A percentile compares a stretch with the other conserved stretches of the same genome.
phyloP scores from a whole-genome alignment of 2,113 vertebrate genomes.

The Catharus fuscescens region DNA sequence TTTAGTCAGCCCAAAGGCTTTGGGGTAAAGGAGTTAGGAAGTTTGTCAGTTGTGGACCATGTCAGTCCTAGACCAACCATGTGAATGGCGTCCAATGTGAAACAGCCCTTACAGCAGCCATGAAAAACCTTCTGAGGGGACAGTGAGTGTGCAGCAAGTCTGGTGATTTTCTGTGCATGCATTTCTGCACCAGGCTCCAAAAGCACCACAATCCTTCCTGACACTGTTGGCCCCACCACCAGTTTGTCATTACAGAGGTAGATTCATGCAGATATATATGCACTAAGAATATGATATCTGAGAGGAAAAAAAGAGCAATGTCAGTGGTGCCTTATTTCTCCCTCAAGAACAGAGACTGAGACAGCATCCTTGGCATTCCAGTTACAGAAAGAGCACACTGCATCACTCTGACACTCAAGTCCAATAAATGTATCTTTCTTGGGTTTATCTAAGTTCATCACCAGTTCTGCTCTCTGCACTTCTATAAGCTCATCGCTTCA shows the following conservation, averaged over 20 bases:
- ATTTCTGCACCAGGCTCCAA: background rate
- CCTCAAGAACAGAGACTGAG: background rate
- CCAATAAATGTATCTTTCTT: background rate
- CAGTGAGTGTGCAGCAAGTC: background rate
- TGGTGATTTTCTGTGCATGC: background rate
- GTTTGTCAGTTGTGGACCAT: fast-evolving
- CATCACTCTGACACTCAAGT: background rate
- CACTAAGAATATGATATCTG: background rate
- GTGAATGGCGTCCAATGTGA: background rate
- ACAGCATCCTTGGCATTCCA: background rate
- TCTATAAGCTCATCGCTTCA: fast-evolving
- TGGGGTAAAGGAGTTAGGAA: background rate
- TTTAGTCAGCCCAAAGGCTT: background rate
- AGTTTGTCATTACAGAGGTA: background rate
- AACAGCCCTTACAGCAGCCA: background rate
- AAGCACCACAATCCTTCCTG: background rate
- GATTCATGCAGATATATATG: background rate
- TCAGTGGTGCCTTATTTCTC: background rate
- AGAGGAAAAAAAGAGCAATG: background rate
- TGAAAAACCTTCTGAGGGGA: background rate
- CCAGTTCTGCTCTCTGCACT: background rate
- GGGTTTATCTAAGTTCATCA: background rate
- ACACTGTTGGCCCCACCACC: background rate
- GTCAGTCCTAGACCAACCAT: background rate
- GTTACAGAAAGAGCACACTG: background rate